Conservation (phyloP, 1,140 invertebrate species). For the Mizuhopecten yessoensis region DNA sequence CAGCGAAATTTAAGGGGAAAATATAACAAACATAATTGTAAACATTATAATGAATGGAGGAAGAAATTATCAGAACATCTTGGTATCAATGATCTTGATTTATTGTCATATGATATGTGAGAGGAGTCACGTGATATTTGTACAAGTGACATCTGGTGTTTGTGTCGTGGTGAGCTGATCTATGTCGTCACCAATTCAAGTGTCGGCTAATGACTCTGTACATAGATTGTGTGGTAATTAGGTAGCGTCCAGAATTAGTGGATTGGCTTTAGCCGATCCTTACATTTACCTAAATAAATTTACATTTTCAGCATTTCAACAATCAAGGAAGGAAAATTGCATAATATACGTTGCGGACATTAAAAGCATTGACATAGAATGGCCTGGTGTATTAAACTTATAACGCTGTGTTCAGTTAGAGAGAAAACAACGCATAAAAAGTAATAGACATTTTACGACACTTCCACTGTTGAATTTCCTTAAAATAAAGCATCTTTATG, state of each 20-base stretch:
- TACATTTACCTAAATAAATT: constrained; percentile 21
- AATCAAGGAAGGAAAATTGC: neutral
- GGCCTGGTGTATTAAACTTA: no score
- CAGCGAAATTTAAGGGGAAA: no score
- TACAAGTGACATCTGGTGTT: neutral
- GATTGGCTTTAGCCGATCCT: no score
- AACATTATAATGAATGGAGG: neutral
- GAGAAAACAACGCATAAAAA: neutral
- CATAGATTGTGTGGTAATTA: neutral
- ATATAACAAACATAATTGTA: neutral
- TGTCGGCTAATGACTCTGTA: neutral
- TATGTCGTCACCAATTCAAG: neutral
- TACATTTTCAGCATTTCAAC: neutral
- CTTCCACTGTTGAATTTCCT: neutral
- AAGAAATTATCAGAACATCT: neutral
- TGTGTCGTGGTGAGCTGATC: neutral
- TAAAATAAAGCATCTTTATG: neutral
- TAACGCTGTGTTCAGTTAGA: no score
- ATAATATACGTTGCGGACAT: no score
- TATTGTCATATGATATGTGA: neutral
- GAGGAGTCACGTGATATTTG: neutral
- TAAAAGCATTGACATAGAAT: no score
- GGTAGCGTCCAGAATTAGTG: no score
- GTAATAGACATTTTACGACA: neutral
- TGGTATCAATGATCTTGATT: neutral